A percentile compares a stretch with the other conserved stretches of the same genome.
These are phyloP conservation scores for Cataglyphis hispanica DNA, from an alignment of 1,140 invertebrate species.

Conservation along the genomic window DNA sequence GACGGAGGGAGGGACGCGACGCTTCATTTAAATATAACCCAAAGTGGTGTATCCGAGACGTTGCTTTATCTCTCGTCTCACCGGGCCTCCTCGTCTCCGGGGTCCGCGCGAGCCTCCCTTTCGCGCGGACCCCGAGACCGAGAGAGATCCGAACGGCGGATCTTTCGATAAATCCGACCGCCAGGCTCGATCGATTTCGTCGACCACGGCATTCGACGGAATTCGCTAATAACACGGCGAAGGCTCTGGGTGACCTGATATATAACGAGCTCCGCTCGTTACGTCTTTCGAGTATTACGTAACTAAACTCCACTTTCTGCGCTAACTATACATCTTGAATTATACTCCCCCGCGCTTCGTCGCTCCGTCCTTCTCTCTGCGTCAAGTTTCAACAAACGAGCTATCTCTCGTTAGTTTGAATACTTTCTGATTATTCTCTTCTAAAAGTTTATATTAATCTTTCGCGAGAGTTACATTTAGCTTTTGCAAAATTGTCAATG, in stretches of 20 bases:
- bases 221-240: conserved; percentile 56
- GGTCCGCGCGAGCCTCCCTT: not conserved
- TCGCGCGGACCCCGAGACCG: conserved; percentile 20
- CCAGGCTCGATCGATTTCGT: conserved; percentile 55
- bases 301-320: conserved; percentile 39
- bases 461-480: not conserved
- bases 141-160: conserved; percentile 40
- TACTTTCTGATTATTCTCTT: conserved; percentile 23
- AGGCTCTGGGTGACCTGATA: conserved; percentile 50
- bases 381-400: conserved; percentile 12
- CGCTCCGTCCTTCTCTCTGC: not conserved
- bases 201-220: conserved; percentile 47
- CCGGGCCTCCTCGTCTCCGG: not conserved
- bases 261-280: conserved; percentile 44
- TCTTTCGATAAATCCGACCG: conserved; percentile 50
- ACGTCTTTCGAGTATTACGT: conserved; percentile 45
- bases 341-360: not conserved
- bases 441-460: conserved; percentile 7
- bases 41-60: conserved; percentile 22
- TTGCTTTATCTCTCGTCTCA: conserved; percentile 48
- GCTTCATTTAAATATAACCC: conserved; percentile 11
- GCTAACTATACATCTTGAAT: conserved; percentile 22
- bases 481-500: conserved; percentile 9
- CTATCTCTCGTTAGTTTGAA: conserved; percentile 10
- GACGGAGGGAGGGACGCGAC: not conserved